A percentile compares a stretch with the other conserved stretches of the same genome.
These are phyloP conservation scores for Drosophila peninsularis DNA, from an alignment of 2,888 invertebrate genomes.

Conservation along the genomic window DNA sequence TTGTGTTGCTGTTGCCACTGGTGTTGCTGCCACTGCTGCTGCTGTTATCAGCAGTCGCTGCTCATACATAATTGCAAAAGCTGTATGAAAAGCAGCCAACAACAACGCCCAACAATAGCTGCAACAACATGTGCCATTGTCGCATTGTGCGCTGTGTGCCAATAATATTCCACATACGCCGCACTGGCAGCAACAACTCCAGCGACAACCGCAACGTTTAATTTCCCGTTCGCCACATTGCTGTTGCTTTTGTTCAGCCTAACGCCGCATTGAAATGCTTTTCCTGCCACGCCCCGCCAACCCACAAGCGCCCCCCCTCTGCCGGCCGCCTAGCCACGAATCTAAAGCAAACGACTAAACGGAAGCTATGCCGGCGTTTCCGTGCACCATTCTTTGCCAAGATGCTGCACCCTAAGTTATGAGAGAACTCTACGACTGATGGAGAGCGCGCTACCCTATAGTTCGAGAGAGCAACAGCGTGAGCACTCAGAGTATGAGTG, in stretches of 20 bases:
- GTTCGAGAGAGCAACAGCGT: neutral
- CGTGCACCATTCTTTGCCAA: conserved; percentile 59
- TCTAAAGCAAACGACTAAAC: conserved; percentile 46
- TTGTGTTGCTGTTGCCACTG: conserved; percentile 13
- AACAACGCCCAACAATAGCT: conserved; percentile 18
- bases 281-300: conserved; percentile 28
- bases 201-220: conserved; percentile 50
- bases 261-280: conserved; percentile 58
- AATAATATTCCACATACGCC: conserved; percentile 77
- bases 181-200: conserved; percentile 41
- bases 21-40: conserved; percentile 20
- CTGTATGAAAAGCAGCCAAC: conserved; percentile 50
- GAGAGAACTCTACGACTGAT: neutral
- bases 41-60: conserved; percentile 50
- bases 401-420: conserved; percentile 43
- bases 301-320: neutral
- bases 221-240: conserved; percentile 51
- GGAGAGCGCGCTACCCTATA: conserved; percentile 20
- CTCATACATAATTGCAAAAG: conserved; percentile 43
- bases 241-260: conserved; percentile 46
- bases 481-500: neutral
- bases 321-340: conserved; percentile 8
- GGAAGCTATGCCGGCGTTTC: conserved; percentile 70
- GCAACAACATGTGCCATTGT: conserved; percentile 34
- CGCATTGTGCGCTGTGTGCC: conserved; percentile 57